Conservation (phyloP, 1,140 invertebrate species). For the Aphis craccivora region DNA sequence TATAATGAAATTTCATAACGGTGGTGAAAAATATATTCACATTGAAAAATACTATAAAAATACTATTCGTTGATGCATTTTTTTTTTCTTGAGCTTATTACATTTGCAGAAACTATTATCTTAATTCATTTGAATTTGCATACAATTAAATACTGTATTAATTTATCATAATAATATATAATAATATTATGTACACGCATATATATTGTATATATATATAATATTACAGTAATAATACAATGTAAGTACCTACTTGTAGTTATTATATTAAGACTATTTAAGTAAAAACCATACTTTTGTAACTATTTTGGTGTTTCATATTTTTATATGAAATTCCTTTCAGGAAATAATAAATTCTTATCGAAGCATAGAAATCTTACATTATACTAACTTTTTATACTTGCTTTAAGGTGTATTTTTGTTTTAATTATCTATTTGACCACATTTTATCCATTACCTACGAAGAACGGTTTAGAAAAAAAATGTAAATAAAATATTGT, state of each 20-base stretch:
- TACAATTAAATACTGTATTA: background rate
- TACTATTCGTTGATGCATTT: background rate
- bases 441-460: too few relatives aligned
- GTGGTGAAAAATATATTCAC: background rate
- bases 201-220: background rate
- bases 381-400: background rate
- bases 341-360: background rate
- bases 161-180: background rate
- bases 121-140: background rate
- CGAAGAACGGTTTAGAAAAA: background rate
- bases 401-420: background rate
- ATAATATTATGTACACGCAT: background rate
- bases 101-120: background rate
- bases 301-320: background rate
- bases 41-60: slow-evolving; percentile 4
- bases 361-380: background rate
- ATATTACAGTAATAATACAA: background rate
- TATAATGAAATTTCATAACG: background rate
- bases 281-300: background rate
- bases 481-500: background rate
- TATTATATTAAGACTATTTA: background rate
- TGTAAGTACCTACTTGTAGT: too few relatives aligned
- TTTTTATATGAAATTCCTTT: background rate
- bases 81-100: background rate
- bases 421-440: too few relatives aligned